phyloP scores from a whole-genome alignment of 2,113 vertebrate genomes.

The Oncorhynchus keta region DNA sequence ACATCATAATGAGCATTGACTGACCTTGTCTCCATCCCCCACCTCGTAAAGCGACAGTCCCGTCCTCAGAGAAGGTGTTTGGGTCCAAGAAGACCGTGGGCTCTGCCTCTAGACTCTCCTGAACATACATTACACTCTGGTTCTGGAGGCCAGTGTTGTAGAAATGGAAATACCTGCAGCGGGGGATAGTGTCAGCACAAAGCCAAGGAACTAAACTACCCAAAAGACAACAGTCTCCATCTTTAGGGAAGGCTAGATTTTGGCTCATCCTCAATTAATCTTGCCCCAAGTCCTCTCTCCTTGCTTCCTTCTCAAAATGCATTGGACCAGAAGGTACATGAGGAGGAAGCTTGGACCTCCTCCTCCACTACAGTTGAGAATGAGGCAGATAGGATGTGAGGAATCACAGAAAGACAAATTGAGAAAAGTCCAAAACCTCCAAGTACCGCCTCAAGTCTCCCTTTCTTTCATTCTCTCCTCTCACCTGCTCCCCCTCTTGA shows the following conservation, averaged over 20 bases:
- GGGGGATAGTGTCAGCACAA: background rate
- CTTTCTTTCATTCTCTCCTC: background rate
- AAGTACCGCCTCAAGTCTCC: background rate
- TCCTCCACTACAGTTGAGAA: too few species aligned
- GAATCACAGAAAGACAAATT: too few species aligned
- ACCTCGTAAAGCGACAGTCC: slow-evolving; percentile 95
- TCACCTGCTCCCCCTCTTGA: slow-evolving; percentile 93
- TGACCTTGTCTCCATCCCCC: slow-evolving; percentile 9
- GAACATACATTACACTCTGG: slow-evolving; percentile 94
- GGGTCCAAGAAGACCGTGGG: slow-evolving; percentile 92
- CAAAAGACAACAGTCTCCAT: too few species aligned
- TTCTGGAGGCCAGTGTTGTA: slow-evolving; percentile 98
- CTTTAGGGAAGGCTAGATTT: too few species aligned
- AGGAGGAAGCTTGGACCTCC: too few species aligned
- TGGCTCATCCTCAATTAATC: too few species aligned
- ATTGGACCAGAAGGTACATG: too few species aligned
- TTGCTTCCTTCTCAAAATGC: too few species aligned
- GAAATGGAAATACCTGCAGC: slow-evolving; percentile 94
- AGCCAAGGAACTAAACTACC: background rate
- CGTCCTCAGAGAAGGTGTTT: slow-evolving; percentile 95
- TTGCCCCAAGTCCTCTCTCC: too few species aligned
- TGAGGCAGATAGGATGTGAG: too few species aligned
- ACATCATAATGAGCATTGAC: too few species aligned
- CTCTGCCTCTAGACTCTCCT: slow-evolving; percentile 86
- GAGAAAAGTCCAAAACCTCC: too few species aligned